A percentile compares a stretch with the other conserved stretches of the same genome.
phyloP scores from a whole-genome alignment of 2,888 invertebrate species.

The Aphidius colemani region DNA sequence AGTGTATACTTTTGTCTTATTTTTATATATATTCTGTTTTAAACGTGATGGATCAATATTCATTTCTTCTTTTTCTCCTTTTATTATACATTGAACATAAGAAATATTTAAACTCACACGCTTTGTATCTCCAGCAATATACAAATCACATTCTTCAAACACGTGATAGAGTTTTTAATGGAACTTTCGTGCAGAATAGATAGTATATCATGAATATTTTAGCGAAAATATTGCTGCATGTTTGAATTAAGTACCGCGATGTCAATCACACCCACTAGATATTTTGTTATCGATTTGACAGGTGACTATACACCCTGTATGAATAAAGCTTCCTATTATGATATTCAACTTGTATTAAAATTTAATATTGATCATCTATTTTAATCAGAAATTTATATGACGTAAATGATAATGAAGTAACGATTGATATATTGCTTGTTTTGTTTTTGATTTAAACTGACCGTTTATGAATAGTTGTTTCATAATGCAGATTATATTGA shows the following conservation, averaged over 20 bases:
- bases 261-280: slow-evolving; percentile 23
- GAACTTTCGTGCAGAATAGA: slow-evolving; percentile 16
- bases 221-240: slow-evolving; percentile 21
- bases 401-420: slow-evolving; percentile 5
- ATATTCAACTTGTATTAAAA: neutral
- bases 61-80: neutral
- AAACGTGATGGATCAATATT: neutral
- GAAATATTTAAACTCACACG: neutral
- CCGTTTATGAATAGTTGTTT: no score
- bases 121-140: slow-evolving; percentile 6
- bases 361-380: no score
- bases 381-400: no score
- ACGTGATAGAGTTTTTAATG: slow-evolving; percentile 20
- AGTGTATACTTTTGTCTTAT: neutral
- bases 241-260: slow-evolving; percentile 7
- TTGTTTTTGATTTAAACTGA: neutral
- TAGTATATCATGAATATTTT: slow-evolving; percentile 25
- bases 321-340: neutral
- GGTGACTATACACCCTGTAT: slow-evolving; percentile 15
- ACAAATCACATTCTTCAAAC: slow-evolving; percentile 5
- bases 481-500: neutral
- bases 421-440: neutral
- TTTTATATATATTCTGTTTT: neutral
- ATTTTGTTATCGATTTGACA: slow-evolving; percentile 22
- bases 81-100: neutral